Evolutionary conservation across 2,113 vertebrate genomes (phyloP), one percentile per base, ranked within the genome.

Genomic region (Anhinga rufa): DNA sequence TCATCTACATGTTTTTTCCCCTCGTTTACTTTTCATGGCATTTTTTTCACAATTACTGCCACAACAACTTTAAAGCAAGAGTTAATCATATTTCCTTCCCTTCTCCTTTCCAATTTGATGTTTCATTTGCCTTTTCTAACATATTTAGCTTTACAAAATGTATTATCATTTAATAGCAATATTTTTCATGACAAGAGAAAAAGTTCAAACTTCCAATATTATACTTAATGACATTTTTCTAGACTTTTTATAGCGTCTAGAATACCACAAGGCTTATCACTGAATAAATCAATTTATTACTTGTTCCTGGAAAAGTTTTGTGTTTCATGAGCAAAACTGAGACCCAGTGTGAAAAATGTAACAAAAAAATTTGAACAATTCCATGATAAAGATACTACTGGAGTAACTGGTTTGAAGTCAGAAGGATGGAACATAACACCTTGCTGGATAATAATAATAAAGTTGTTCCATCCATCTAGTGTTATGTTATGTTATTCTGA

Each of bases 321-420:
- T 54, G 6, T 2, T 66, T 62, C 28, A n/a, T 24, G 20, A 89
- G 34, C 34, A 82, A 58, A 92, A 57, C 21, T 48, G 6, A 93
- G 32, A 55, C 5, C 11, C 10, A 19, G 6, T 0, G 0, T 28
- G 32, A 92, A 91, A 65, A 65, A 20, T 32, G 48, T 28, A 18
- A 28, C 10, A 4, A 0, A 16, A 75, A 72, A 61, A 34, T 0
- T 4, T 21, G 19, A 86, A 57, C 19, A 65, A 42, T 34, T 49
- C 48, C 44, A 44, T 7, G 15, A 40, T 4, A 80, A 38, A 52
- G 4, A 46, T 49, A 52, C 4, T 16, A 32, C 40, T 79, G 82
- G 91, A 82, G n/a, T 17, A 61, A 65, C 32, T 7, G 2, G 5
- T 38, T 48, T 69, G 32, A 93, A 80, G 51, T 42, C 28, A 49